Evolutionary conservation across 2,797 vertebrate species (phyloP).

Genomic region (Bovichtus diacanthus): DNA sequence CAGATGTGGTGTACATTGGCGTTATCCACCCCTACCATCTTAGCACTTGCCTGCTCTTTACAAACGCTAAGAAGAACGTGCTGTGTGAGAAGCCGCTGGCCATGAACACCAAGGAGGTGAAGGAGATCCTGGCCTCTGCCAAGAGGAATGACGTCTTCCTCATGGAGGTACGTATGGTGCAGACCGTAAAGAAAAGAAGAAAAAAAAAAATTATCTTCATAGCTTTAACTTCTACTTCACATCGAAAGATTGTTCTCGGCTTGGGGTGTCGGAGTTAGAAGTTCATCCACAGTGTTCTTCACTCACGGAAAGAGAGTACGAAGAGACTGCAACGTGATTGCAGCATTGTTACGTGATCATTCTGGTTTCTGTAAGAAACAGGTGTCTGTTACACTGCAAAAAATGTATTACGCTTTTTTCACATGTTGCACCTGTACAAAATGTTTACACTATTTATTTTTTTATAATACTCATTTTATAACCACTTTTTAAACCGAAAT

Average conservation of each 20-base stretch:
- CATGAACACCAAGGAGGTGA: conserved; percentile 87
- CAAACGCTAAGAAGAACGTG: conserved; percentile 87
- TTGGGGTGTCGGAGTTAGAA: background rate
- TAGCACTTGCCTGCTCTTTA: conserved; percentile 79
- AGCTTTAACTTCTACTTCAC: too few relatives aligned
- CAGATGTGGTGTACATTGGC: conserved; percentile 90
- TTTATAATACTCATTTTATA: too few relatives aligned
- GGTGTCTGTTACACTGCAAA: background rate
- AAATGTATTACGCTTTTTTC: too few relatives aligned
- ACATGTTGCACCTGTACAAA: background rate
- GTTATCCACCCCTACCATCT: conserved; percentile 88
- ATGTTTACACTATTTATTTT: background rate
- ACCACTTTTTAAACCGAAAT: background rate
- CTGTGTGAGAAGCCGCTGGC: conserved; percentile 92
- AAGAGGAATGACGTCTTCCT: conserved; percentile 85
- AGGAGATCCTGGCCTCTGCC: conserved; percentile 83
- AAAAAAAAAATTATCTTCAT: background rate
- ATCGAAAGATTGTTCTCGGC: too few relatives aligned
- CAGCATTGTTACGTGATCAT: background rate
- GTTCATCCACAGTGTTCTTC: background rate
- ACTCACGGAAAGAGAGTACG: background rate
- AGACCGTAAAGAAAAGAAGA: background rate
- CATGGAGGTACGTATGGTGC: conserved; percentile 88
- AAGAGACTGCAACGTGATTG: background rate
- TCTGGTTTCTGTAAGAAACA: background rate